Conservation (phyloP, 2,797 vertebrate genomes). For the Fratercula arctica region DNA sequence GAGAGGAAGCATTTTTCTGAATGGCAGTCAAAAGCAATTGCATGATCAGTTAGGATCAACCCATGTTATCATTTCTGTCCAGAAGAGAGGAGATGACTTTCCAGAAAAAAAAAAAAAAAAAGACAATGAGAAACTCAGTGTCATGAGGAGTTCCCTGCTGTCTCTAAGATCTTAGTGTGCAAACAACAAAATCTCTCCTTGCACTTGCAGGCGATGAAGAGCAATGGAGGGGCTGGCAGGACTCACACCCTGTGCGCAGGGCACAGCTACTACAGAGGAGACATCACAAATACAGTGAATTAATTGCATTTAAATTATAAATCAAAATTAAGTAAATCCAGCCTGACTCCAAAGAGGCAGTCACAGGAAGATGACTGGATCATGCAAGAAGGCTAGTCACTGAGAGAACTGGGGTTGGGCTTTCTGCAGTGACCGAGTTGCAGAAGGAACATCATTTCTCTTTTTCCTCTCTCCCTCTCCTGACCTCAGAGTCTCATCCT, state of each 20-base stretch:
- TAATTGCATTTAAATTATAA: not conserved
- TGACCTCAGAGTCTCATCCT: not conserved
- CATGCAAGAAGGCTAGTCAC: not conserved
- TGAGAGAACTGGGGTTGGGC: not conserved
- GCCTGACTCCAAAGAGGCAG: too few species aligned
- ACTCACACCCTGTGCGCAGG: not conserved
- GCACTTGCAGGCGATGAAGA: not conserved
- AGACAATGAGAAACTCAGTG: not conserved
- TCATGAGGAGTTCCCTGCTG: not conserved
- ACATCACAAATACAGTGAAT: not conserved
- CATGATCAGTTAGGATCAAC: not conserved
- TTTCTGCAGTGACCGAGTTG: not conserved
- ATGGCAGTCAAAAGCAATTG: not conserved
- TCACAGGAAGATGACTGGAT: not conserved
- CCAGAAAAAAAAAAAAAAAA: not conserved
- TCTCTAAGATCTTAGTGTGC: not conserved
- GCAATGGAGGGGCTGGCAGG: fast-evolving
- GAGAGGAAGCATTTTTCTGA: not conserved
- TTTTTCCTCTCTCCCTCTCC: not conserved
- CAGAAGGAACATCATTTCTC: not conserved
- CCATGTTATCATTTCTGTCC: not conserved
- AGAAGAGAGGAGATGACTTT: not conserved
- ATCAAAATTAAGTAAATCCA: not conserved
- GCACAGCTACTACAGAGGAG: not conserved
- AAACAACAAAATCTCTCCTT: not conserved